Conservation (phyloP, 2,113 vertebrate genomes). For the Stegastes partitus region DNA sequence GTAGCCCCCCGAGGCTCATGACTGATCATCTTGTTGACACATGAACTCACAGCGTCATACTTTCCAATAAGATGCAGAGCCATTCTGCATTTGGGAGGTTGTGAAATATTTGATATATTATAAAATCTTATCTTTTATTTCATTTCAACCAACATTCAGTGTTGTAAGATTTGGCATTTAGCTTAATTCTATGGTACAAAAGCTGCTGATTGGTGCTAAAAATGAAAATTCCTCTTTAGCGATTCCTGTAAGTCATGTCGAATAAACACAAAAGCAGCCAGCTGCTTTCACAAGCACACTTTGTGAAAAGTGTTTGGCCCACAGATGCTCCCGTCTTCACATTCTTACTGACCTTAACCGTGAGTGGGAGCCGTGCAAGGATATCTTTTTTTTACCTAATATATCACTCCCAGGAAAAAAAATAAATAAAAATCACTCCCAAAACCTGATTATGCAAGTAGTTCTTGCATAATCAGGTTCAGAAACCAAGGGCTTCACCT, state of each 20-base stretch:
- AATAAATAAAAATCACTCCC: slow-evolving; percentile 17
- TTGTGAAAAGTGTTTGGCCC: slow-evolving; percentile 20
- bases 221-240: slow-evolving; percentile 5
- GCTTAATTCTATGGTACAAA: background rate
- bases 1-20: slow-evolving; percentile 23
- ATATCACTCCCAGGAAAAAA: slow-evolving; percentile 18
- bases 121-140: background rate
- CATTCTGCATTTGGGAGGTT: slow-evolving; percentile 16
- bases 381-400: slow-evolving; percentile 30
- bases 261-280: slow-evolving; percentile 1
- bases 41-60: slow-evolving; percentile 25
- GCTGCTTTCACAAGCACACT: slow-evolving; percentile 24
- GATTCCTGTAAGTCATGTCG: background rate
- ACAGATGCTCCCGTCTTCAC: background rate
- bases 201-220: background rate
- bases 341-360: slow-evolving; percentile 32
- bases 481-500: slow-evolving; percentile 30
- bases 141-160: background rate
- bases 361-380: slow-evolving; percentile 41
- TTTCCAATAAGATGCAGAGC: slow-evolving; percentile 37
- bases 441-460: slow-evolving; percentile 47
- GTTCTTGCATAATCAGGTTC: slow-evolving; percentile 48
- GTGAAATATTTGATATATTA: background rate
- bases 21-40: slow-evolving; percentile 37
- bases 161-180: slow-evolving; percentile 7